phyloP scores from a whole-genome alignment of 2,888 invertebrate genomes.

The Tenthredo amoena region DNA sequence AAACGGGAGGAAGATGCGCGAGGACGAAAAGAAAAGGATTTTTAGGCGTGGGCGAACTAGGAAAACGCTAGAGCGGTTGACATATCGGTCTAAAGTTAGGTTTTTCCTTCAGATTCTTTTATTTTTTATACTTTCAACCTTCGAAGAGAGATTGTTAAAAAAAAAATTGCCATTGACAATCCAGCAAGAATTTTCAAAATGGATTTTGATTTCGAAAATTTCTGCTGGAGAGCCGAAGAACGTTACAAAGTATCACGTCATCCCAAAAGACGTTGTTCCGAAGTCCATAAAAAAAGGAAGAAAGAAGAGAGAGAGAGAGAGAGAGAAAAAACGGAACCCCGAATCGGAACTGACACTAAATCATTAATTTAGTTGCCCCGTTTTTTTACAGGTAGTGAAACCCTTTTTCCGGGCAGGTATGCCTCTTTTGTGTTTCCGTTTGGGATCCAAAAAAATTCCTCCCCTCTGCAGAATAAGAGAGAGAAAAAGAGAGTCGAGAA shows the following conservation, averaged over 20 bases:
- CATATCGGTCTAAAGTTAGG: not conserved
- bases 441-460: slow-evolving; percentile 54
- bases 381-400: slow-evolving; percentile 72
- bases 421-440: slow-evolving; percentile 63
- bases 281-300: slow-evolving; percentile 12
- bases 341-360: slow-evolving; percentile 75
- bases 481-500: slow-evolving; percentile 13
- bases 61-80: not conserved
- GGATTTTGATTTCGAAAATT: slow-evolving; percentile 12
- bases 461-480: slow-evolving; percentile 57
- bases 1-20: not conserved
- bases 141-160: not conserved
- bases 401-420: slow-evolving; percentile 74
- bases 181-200: not conserved
- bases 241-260: slow-evolving; percentile 20
- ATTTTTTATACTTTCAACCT: not conserved
- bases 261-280: slow-evolving; percentile 34
- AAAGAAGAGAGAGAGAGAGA: slow-evolving; percentile 40
- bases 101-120: not conserved
- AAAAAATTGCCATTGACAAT: not conserved
- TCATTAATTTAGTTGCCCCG: slow-evolving; percentile 75
- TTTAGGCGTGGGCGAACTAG: slow-evolving; percentile 6
- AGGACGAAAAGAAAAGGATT: not conserved
- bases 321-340: slow-evolving; percentile 62
- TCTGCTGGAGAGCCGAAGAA: not conserved